Conservation (phyloP, 2,888 invertebrate genomes). For the Plemyria rubiginata region DNA sequence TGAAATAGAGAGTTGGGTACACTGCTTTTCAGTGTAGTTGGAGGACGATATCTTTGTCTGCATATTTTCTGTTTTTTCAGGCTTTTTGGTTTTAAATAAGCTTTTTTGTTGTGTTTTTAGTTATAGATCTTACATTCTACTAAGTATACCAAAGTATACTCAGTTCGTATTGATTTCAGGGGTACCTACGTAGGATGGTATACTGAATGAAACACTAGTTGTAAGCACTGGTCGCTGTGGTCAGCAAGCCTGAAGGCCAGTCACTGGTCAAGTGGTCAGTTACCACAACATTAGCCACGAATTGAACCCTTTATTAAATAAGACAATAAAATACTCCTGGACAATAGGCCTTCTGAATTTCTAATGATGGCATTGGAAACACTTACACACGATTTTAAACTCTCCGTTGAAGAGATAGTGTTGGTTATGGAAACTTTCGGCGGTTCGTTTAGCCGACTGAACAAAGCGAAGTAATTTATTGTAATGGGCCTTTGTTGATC, state of each 20-base stretch:
- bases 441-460: conserved; percentile 33
- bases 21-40: conserved; percentile 4
- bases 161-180: neutral
- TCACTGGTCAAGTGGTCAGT: conserved; percentile 8
- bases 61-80: neutral
- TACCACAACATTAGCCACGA: conserved; percentile 20
- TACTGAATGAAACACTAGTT: neutral
- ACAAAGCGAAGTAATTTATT: conserved; percentile 52
- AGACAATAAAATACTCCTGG: conserved; percentile 35
- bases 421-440: conserved; percentile 2
- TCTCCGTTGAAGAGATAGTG: conserved; percentile 19
- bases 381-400: conserved; percentile 18
- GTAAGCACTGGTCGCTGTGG: neutral
- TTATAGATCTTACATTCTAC: neutral
- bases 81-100: neutral
- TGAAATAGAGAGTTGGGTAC: conserved; percentile 15
- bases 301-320: conserved; percentile 34
- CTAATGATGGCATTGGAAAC: conserved; percentile 27
- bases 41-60: conserved; percentile 3
- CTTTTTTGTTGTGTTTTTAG: neutral
- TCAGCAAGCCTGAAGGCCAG: neutral
- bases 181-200: neutral
- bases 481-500: conserved; percentile 51
- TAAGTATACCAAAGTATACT: no score
- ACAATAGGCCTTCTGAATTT: conserved; percentile 35